Evolutionary conservation across 2,113 vertebrate genomes (phyloP).

Genomic region (Alligator mississippiensis): DNA sequence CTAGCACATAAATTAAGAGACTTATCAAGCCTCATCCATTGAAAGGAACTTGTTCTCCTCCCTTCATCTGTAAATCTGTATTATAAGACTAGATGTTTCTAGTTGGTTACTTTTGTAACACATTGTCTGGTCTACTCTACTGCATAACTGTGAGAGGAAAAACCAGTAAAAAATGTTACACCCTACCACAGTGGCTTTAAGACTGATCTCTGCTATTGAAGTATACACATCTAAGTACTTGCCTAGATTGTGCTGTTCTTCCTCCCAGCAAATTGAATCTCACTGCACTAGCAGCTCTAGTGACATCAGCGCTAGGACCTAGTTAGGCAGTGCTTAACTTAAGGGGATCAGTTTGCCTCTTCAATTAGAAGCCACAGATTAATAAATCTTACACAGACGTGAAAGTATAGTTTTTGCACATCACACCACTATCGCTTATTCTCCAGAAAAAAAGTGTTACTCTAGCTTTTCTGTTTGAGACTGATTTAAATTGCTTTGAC

Average conservation of each 20-base stretch:
- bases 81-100: not conserved
- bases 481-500: too few species aligned
- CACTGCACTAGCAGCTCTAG: not conserved
- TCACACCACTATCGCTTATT: too few species aligned
- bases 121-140: not conserved
- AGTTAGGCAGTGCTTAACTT: too few species aligned
- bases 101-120: not conserved
- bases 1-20: not conserved
- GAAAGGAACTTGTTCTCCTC: not conserved
- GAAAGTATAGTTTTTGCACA: too few species aligned
- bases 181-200: not conserved
- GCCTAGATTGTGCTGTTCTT: not conserved
- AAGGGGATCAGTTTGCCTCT: too few species aligned
- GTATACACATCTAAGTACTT: not conserved
- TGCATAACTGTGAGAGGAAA: not conserved
- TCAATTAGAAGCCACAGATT: too few species aligned
- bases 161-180: not conserved
- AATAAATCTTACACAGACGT: too few species aligned
- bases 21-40: not conserved
- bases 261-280: not conserved
- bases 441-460: too few species aligned
- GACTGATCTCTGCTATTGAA: not conserved
- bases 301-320: not conserved
- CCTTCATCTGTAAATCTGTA: not conserved
- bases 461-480: too few species aligned